phyloP scores from a whole-genome alignment of 2,113 vertebrate genomes.

The Hepsetus odoe region DNA sequence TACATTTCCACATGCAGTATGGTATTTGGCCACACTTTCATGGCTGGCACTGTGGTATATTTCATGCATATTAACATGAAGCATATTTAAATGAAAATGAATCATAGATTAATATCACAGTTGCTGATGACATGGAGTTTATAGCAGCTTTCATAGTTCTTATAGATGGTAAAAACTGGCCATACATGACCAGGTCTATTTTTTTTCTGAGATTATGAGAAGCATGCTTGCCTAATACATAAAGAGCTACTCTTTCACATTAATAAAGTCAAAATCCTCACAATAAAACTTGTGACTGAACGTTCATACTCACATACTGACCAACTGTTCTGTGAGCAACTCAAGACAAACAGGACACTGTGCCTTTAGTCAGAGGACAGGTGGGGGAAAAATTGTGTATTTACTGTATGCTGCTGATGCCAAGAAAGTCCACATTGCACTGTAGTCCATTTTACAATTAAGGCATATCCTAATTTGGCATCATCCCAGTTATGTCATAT shows the following conservation, averaged over 20 bases:
- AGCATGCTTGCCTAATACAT: neutral
- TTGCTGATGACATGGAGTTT: slow-evolving; percentile 35
- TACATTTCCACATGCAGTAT: neutral
- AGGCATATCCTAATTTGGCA: neutral
- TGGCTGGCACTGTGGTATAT: slow-evolving; percentile 13
- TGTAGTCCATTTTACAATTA: slow-evolving; percentile 12
- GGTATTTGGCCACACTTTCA: slow-evolving; percentile 8
- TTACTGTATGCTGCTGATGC: slow-evolving; percentile 22
- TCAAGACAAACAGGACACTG: slow-evolving; percentile 40
- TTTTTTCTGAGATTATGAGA: neutral
- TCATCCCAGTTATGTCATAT: slow-evolving; percentile 69
- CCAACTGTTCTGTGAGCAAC: slow-evolving; percentile 29
- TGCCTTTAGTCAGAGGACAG: slow-evolving; percentile 39
- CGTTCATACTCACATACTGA: slow-evolving; percentile 33
- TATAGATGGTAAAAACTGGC: slow-evolving; percentile 15
- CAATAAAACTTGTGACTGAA: slow-evolving; percentile 60
- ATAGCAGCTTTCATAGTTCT: slow-evolving; percentile 43
- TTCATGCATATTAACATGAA: slow-evolving; percentile 21
- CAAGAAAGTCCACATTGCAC: slow-evolving; percentile 30
- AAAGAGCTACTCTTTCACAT: slow-evolving; percentile 19
- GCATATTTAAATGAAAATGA: slow-evolving; percentile 16
- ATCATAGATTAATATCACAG: slow-evolving; percentile 36
- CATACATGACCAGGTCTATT: slow-evolving; percentile 4
- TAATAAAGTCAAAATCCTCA: slow-evolving; percentile 40
- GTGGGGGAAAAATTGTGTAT: neutral